Evolutionary conservation across 2,888 invertebrate genomes (phyloP).

Genomic region (Salticus scenicus): DNA sequence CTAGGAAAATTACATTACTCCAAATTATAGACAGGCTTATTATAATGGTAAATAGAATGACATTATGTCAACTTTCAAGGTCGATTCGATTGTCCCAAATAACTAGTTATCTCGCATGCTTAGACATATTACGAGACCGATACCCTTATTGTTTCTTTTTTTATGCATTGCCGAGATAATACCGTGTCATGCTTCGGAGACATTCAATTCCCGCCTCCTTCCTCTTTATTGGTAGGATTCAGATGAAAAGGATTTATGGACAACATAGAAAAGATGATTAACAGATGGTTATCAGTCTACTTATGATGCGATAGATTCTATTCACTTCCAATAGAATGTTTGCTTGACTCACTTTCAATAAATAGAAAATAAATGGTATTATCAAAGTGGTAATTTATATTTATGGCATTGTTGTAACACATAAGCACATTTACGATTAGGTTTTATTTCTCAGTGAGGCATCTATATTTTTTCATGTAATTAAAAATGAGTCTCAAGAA

Average conservation of each 20-base stretch:
- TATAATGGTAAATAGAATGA: too few species aligned
- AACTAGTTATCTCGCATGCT: neutral
- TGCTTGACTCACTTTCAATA: neutral
- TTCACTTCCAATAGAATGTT: neutral
- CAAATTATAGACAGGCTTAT: too few species aligned
- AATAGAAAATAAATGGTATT: neutral
- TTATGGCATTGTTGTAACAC: too few species aligned
- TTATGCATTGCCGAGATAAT: slow-evolving; percentile 4
- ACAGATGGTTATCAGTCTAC: slow-evolving; percentile 34
- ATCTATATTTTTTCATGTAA: too few species aligned
- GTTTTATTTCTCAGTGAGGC: too few species aligned
- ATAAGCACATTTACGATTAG: too few species aligned
- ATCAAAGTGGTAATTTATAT: neutral
- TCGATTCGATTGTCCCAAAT: neutral
- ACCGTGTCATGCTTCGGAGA: slow-evolving; percentile 1
- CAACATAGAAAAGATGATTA: slow-evolving; percentile 33
- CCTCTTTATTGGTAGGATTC: slow-evolving; percentile 30
- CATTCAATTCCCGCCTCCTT: slow-evolving; percentile 24
- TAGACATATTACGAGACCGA: neutral
- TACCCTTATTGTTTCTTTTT: neutral
- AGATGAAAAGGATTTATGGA: slow-evolving; percentile 28
- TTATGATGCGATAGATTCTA: neutral
- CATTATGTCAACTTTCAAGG: neutral
- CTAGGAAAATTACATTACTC: too few species aligned
- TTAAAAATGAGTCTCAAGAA: too few species aligned